Percentiles rank a stretch among this genome's conserved stretches.
Conservation (phyloP, 2,797 vertebrate species). For the Ctenochaetus hawaiiensis region DNA sequence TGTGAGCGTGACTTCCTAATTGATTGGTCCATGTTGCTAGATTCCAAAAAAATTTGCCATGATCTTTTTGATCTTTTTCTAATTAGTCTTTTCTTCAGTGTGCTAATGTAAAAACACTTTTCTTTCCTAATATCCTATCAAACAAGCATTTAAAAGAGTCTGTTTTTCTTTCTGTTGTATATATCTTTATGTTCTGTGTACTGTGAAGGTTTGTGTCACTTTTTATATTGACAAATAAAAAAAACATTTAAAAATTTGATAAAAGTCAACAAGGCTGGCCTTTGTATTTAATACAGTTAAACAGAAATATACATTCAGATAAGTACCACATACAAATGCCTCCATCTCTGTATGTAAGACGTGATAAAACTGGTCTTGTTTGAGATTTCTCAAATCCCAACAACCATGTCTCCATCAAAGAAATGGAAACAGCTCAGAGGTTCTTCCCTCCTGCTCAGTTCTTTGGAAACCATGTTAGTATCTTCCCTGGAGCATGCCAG, state of each 20-base stretch:
- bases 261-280: background rate
- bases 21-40: slow-evolving; percentile 60
- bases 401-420: slow-evolving; percentile 10
- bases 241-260: background rate
- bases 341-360: slow-evolving; percentile 23
- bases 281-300: slow-evolving; percentile 1
- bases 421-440: slow-evolving; percentile 22
- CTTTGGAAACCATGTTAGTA: slow-evolving; percentile 10
- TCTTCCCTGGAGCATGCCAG: slow-evolving; percentile 9
- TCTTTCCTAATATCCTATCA: slow-evolving; percentile 1
- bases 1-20: slow-evolving; percentile 57
- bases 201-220: slow-evolving; percentile 1
- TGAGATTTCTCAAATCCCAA: slow-evolving; percentile 39
- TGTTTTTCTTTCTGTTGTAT: background rate
- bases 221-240: background rate
- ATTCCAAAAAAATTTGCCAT: slow-evolving; percentile 42
- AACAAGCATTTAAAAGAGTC: background rate
- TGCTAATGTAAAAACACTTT: slow-evolving; percentile 44
- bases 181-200: background rate
- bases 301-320: slow-evolving; percentile 15
- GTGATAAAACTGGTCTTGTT: slow-evolving; percentile 22
- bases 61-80: slow-evolving; percentile 49
- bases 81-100: slow-evolving; percentile 24
- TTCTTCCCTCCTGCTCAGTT: slow-evolving; percentile 31
- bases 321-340: slow-evolving; percentile 8